These are phyloP conservation scores for Tapirus terrestris DNA, from an alignment of 2,113 vertebrate species.

Conservation along the genomic window DNA sequence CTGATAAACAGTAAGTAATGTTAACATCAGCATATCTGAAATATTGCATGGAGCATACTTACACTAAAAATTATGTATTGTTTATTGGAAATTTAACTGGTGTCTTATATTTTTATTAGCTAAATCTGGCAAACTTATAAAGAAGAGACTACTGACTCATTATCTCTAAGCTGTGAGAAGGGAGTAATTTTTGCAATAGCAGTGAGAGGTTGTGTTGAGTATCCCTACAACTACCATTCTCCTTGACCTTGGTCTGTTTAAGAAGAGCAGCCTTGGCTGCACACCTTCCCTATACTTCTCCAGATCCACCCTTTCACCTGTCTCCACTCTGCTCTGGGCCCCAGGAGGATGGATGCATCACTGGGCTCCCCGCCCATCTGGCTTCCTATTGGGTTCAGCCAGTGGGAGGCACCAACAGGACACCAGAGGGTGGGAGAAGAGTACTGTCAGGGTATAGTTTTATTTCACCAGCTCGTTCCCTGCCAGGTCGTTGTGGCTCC, in stretches of 20 bases:
- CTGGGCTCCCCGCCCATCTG: background rate
- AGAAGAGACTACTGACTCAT: background rate
- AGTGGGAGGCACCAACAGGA: background rate
- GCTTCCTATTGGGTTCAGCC: background rate
- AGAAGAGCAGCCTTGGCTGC: background rate
- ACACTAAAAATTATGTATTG: background rate
- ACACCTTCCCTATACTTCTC: rapidly evolving
- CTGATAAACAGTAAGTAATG: background rate
- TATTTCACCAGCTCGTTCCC: background rate
- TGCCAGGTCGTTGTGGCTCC: background rate
- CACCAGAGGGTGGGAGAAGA: too few species aligned
- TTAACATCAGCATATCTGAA: background rate
- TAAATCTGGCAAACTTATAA: background rate
- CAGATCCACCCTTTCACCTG: too few species aligned
- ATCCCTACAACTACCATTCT: background rate
- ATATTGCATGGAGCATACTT: background rate
- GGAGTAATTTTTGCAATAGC: rapidly evolving
- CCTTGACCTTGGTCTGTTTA: background rate
- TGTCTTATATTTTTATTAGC: background rate
- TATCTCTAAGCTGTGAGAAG: background rate
- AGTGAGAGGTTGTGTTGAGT: background rate
- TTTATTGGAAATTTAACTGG: background rate
- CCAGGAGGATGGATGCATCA: background rate
- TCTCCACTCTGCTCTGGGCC: background rate
- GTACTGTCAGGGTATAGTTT: background rate